A percentile compares a stretch with the other conserved stretches of the same genome.
Evolutionary conservation across 2,797 vertebrate species (phyloP).

Genomic region (Cirrhinus mrigala): DNA sequence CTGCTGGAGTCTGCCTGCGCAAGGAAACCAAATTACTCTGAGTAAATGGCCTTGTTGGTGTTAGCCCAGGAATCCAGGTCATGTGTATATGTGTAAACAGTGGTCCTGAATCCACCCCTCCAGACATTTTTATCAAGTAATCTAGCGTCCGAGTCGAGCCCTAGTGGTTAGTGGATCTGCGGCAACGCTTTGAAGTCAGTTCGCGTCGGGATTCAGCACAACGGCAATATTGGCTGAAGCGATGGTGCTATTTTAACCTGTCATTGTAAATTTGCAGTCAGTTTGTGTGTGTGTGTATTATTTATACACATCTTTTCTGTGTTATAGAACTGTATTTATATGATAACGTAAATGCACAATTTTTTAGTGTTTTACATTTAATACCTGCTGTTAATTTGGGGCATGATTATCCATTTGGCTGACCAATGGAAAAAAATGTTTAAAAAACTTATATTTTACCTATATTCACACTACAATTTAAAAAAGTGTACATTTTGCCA

Average conservation of each 20-base stretch:
- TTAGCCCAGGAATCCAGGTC: constrained; percentile 70
- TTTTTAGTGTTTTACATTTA: too few species aligned
- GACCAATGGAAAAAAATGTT: too few species aligned
- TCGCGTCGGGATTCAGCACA: not conserved
- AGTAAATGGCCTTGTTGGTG: constrained; percentile 73
- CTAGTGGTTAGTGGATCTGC: not conserved
- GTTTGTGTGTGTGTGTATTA: not conserved
- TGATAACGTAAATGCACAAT: too few species aligned
- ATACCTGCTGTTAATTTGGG: too few species aligned
- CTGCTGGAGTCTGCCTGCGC: constrained; percentile 70
- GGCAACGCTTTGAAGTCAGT: not conserved
- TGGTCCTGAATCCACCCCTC: constrained; percentile 35
- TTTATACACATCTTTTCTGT: too few species aligned
- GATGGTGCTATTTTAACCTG: not conserved
- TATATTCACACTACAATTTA: not conserved
- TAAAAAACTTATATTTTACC: not conserved
- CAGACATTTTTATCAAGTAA: constrained; percentile 8
- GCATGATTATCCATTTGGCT: too few species aligned
- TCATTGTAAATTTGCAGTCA: not conserved
- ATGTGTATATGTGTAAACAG: constrained; percentile 62
- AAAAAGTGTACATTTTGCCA: not conserved
- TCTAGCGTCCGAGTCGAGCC: not conserved
- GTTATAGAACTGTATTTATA: too few species aligned
- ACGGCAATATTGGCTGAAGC: not conserved
- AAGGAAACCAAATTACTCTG: constrained; percentile 77